A percentile compares a stretch with the other conserved stretches of the same genome.
Evolutionary conservation across 2,888 invertebrate genomes (phyloP).

Genomic region (Mesorhabditis sp.): DNA sequence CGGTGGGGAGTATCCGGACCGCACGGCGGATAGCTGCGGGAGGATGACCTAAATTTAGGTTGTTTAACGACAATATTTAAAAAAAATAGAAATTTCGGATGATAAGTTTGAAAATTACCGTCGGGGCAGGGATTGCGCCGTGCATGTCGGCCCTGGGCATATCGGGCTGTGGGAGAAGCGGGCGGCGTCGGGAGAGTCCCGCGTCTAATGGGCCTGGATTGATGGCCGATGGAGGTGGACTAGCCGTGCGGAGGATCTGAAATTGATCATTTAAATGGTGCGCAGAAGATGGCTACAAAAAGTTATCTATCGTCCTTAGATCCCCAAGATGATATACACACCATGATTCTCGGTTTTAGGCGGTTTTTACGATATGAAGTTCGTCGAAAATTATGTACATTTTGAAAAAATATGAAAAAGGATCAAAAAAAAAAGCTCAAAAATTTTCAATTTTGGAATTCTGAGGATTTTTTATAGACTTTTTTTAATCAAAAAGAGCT

Average conservation of each 20-base stretch:
- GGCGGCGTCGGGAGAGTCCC: not conserved
- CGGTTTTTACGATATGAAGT: no score
- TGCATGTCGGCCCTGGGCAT: not conserved
- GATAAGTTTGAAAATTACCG: not conserved
- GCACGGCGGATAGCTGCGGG: not conserved
- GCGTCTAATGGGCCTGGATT: not conserved
- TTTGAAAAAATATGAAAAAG: no score
- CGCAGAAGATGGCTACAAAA: no score
- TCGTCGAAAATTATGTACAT: no score
- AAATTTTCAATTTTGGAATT: no score
- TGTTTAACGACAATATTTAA: not conserved
- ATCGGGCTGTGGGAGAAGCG: conserved; percentile 2
- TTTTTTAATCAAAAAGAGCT: no score
- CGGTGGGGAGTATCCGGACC: not conserved
- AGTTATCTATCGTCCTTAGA: no score
- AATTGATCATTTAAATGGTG: not conserved
- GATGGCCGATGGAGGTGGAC: conserved; percentile 5
- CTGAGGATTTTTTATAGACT: no score
- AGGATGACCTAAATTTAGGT: conserved; percentile 4
- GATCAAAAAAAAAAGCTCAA: no score
- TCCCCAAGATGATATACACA: no score
- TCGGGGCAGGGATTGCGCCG: not conserved
- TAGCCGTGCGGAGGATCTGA: conserved; percentile 6
- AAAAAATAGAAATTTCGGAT: not conserved
- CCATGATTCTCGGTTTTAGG: no score